phyloP scores from a whole-genome alignment of 2,888 invertebrate genomes.

The Lobophora halterata region DNA sequence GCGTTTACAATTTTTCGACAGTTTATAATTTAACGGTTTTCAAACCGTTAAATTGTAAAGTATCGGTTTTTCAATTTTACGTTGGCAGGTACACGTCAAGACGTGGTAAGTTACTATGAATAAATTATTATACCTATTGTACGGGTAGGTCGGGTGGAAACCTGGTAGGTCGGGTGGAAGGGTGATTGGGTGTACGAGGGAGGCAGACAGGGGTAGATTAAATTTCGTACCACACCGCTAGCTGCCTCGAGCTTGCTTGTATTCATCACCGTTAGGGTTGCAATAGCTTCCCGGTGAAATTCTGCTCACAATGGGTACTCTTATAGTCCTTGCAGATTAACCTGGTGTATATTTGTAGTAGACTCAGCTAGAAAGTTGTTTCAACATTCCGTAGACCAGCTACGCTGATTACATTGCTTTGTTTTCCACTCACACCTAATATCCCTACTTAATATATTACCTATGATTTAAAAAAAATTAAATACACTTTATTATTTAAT shows the following conservation, averaged over 20 bases:
- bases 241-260: constrained; percentile 62
- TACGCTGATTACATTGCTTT: too few relatives aligned
- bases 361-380: too few relatives aligned
- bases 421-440: too few relatives aligned
- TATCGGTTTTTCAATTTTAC: too few relatives aligned
- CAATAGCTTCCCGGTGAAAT: constrained; percentile 62
- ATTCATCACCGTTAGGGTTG: constrained; percentile 71
- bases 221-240: constrained; percentile 69
- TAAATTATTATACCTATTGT: constrained; percentile 54
- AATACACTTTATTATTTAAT: too few relatives aligned
- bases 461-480: too few relatives aligned
- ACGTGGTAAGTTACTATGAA: constrained; percentile 54
- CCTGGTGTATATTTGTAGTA: not conserved
- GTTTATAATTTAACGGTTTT: too few relatives aligned
- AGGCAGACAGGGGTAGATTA: constrained; percentile 76
- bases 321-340: constrained; percentile 2
- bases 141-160: constrained; percentile 38
- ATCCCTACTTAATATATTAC: too few relatives aligned
- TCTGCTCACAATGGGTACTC: constrained; percentile 37
- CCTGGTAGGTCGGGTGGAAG: constrained; percentile 34
- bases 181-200: constrained; percentile 44
- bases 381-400: too few relatives aligned
- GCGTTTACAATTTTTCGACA: too few relatives aligned
- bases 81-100: too few relatives aligned
- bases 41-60: too few relatives aligned